Base-by-base conservation (phyloP, 2,888 invertebrate genomes). In the Alloplasta piceator region DNA sequence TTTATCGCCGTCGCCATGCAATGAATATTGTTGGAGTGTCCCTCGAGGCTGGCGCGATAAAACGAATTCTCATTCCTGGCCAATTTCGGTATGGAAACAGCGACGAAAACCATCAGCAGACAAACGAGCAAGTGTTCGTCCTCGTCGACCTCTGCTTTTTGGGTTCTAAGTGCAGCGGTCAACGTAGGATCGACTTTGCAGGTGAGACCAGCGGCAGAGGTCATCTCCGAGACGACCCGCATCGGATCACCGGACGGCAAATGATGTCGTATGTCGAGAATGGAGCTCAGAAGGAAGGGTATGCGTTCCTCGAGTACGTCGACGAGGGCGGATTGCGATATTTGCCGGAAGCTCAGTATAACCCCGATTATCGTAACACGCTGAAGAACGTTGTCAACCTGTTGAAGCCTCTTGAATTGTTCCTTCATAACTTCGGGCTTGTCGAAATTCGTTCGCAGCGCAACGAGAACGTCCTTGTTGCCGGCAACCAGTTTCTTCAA, bases 351-450 rank as follows among this genome's bases (percentile, higher is more conserved):
- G 89, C 98, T 97, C 86, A 99, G 94, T 85, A 99, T 98, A 0
- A 99, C 99, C 4, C 99, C 99, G 86, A 99, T 97, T 83, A 99
- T 99, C 39, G 98, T 98, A 96, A 99, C 98, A 85, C 99, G 94
- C 92, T 99, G 98, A 67, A 99, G 93, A 4, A 99, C 98, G 90
- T 98, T 98, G 89, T 99, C 99, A 0, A 98, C 98, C 89, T 98
- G 96, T 87, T 97, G 96, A 72, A 99, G 92, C 88, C 95, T 95
- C 90, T 97, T 97, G 87, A 97, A 98, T 85, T 99, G 97, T 88
- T 99, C 99, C 90, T 97, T 97, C 99, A 99, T 99, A 48, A 98
- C 96, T 87, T 99, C 99, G 0, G 99, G 99, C 90, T 99, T 99
- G 91, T 99, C 99, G 90, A 99, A 99, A 92, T 98, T 98, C 0